phyloP scores from a whole-genome alignment of 2,797 vertebrate species.

The Aselliscus stoliczkanus region DNA sequence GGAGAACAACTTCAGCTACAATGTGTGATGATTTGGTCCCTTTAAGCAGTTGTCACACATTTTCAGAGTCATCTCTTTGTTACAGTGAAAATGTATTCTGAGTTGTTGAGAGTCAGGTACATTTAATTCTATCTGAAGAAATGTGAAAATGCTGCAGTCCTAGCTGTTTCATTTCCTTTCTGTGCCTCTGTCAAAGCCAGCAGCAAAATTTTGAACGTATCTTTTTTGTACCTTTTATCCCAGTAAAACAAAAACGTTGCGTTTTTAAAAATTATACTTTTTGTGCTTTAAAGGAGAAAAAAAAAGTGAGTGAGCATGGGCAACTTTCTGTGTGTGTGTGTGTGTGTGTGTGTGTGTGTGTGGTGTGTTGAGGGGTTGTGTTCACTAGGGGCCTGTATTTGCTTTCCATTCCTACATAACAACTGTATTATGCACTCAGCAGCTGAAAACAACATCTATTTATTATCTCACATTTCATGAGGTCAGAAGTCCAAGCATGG shows the following conservation, averaged over 20 bases:
- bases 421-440: neutral
- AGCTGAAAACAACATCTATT: neutral
- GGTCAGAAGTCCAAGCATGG: neutral
- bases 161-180: neutral
- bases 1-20: neutral
- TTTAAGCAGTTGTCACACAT: neutral
- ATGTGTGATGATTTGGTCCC: neutral
- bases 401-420: neutral
- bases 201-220: neutral
- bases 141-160: neutral
- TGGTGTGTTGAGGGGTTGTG: rapidly evolving
- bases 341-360: no score
- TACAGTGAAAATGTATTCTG: neutral
- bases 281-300: neutral
- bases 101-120: neutral
- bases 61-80: neutral
- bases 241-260: neutral
- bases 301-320: no score
- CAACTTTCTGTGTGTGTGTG: neutral
- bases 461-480: neutral
- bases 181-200: neutral
- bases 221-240: neutral
- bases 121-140: neutral
- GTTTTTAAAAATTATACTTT: neutral
- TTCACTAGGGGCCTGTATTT: neutral